A percentile compares a stretch with the other conserved stretches of the same genome.
Conservation (phyloP, 2,797 vertebrate species). For the Crocidura indochinensis region DNA sequence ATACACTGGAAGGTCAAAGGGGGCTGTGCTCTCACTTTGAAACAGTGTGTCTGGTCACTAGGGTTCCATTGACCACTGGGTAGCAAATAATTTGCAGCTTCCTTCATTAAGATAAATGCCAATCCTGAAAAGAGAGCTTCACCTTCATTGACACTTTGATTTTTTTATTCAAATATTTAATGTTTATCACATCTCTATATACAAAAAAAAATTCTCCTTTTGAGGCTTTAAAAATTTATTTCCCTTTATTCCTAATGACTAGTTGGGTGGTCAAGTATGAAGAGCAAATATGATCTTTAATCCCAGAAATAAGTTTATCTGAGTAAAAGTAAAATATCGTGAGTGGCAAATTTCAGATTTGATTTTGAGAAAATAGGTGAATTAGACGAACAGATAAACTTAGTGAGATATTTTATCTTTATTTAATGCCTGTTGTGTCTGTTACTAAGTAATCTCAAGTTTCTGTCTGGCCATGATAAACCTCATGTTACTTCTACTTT, state of each 20-base stretch:
- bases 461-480: neutral
- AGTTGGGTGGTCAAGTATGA: neutral
- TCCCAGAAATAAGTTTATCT: slow-evolving; percentile 13
- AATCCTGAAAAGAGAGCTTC: neutral
- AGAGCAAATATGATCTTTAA: neutral
- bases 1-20: slow-evolving; percentile 85
- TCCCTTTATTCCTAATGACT: neutral
- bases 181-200: neutral
- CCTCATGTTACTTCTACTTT: neutral
- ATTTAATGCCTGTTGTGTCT: neutral
- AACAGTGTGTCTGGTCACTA: slow-evolving; percentile 80
- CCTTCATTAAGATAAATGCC: slow-evolving; percentile 72
- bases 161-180: slow-evolving; percentile 44
- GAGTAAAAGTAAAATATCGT: slow-evolving; percentile 29
- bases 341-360: neutral
- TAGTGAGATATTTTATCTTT: neutral
- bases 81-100: slow-evolving; percentile 78
- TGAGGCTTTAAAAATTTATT: slow-evolving; percentile 2
- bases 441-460: neutral
- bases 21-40: slow-evolving; percentile 74
- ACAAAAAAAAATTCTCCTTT: neutral
- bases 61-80: slow-evolving; percentile 73
- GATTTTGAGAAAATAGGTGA: neutral
- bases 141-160: slow-evolving; percentile 30
- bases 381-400: neutral